Percentiles rank a stretch among this genome's conserved stretches.
phyloP scores from a whole-genome alignment of 2,113 vertebrate species.

The Bufo bufo region DNA sequence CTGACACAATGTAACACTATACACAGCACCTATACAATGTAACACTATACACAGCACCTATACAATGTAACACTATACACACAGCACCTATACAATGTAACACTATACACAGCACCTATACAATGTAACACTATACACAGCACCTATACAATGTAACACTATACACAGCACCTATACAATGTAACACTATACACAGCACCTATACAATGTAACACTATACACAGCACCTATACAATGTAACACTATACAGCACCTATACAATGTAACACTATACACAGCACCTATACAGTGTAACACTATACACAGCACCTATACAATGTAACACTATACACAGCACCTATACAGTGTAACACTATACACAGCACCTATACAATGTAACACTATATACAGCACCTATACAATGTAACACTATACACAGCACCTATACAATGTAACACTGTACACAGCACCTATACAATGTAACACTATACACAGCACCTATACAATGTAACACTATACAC shows the following conservation, averaged over 20 bases:
- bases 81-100: not conserved
- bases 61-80: not conserved
- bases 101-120: not conserved
- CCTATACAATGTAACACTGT: not conserved
- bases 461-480: too few relatives aligned
- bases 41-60: slow-evolving; percentile 5
- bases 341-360: slow-evolving; percentile 15
- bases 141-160: not conserved
- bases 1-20: not conserved
- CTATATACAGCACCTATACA: not conserved
- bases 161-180: slow-evolving; percentile 13
- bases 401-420: not conserved
- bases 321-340: not conserved
- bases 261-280: slow-evolving; percentile 1
- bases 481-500: not conserved
- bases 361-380: not conserved
- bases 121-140: not conserved
- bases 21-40: slow-evolving; percentile 13
- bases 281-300: slow-evolving; percentile 2
- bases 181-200: not conserved
- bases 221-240: not conserved
- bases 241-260: not conserved
- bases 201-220: not conserved
- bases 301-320: not conserved
- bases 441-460: not conserved